Evolutionary conservation across 2,888 invertebrate genomes (phyloP).

Genomic region (Leucozona laternaria): DNA sequence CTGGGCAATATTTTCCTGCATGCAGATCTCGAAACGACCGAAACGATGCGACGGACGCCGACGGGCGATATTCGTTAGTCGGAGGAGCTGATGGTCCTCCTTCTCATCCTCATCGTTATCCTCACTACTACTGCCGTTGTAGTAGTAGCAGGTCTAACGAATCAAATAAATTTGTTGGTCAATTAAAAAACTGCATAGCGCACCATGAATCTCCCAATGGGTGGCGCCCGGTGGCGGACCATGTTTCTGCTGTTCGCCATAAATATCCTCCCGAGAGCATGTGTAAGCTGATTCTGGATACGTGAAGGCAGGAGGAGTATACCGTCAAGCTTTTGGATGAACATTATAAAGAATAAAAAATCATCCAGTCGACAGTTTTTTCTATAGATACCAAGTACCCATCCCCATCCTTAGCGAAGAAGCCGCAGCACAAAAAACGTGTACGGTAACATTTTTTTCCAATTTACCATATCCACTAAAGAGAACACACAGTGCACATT

Average conservation of each 20-base stretch:
- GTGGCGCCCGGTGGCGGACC: conserved; percentile 55
- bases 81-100: conserved; percentile 13
- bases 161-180: conserved; percentile 84
- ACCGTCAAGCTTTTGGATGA: conserved; percentile 30
- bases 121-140: conserved; percentile 9
- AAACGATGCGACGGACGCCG: conserved; percentile 27
- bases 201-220: conserved; percentile 76
- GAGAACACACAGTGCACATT: conserved; percentile 40
- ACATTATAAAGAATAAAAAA: conserved; percentile 32
- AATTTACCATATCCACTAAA: conserved; percentile 67
- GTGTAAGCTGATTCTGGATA: conserved; percentile 61
- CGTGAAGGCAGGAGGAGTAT: conserved; percentile 8
- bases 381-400: conserved; percentile 37
- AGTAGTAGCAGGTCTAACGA: conserved; percentile 80
- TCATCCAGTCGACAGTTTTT: conserved; percentile 70
- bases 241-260: conserved; percentile 64
- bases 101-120: conserved; percentile 21
- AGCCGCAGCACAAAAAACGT: conserved; percentile 45
- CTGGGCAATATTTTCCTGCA: conserved; percentile 69
- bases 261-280: conserved; percentile 69
- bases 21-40: conserved; percentile 55
- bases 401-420: conserved; percentile 25
- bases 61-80: conserved; percentile 62
- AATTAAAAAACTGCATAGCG: conserved; percentile 84
- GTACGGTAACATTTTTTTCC: conserved; percentile 67